These are phyloP conservation scores for Chaetodon auriga DNA, from an alignment of 2,113 vertebrate species.

Conservation along the genomic window DNA sequence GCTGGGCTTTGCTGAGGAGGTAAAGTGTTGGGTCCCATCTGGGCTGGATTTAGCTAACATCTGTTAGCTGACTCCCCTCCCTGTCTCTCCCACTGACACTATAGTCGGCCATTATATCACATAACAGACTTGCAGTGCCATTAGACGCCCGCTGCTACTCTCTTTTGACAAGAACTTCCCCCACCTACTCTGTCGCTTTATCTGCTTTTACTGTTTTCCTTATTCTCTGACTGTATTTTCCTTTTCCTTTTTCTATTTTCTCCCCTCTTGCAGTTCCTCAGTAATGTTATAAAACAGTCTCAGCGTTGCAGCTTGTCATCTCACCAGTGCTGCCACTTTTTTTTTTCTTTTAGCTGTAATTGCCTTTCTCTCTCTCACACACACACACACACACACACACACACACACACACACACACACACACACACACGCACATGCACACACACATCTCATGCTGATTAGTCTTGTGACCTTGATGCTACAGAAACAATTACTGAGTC, in stretches of 20 bases:
- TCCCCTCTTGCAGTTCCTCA: not conserved
- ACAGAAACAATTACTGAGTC: conserved; percentile 62
- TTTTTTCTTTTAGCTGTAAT: conserved; percentile 7
- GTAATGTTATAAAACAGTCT: conserved; percentile 15
- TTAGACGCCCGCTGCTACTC: conserved; percentile 24
- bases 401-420: too few species aligned
- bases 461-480: conserved; percentile 65
- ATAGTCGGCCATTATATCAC: conserved; percentile 43
- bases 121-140: conserved; percentile 30
- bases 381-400: not conserved
- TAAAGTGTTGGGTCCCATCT: conserved; percentile 68
- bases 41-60: conserved; percentile 70
- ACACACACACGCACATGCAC: conserved; percentile 5
- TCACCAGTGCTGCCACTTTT: conserved; percentile 10
- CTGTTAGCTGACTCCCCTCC: conserved; percentile 57
- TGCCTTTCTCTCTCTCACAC: conserved; percentile 11
- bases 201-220: conserved; percentile 4
- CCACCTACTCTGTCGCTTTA: not conserved
- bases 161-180: conserved; percentile 19
- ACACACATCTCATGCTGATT: conserved; percentile 36
- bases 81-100: conserved; percentile 33
- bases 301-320: conserved; percentile 18
- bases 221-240: conserved; percentile 4
- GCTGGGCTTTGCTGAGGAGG: conserved; percentile 56
- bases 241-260: not conserved